Evolutionary conservation across 2,888 invertebrate genomes (phyloP), one percentile per base, ranked within the genome.

Genomic region (Atherix ibis): DNA sequence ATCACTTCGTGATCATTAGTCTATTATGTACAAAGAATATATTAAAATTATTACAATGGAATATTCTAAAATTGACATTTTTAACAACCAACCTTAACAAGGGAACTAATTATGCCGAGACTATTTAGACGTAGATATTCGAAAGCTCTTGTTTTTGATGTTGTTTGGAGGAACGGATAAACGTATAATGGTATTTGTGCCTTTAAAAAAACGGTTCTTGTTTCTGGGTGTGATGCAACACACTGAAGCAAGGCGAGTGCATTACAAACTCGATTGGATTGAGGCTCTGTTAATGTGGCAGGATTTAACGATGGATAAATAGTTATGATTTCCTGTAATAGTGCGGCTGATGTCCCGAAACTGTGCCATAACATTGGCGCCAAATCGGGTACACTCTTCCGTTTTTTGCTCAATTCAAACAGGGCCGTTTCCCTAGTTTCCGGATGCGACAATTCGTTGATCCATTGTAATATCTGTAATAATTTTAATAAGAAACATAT

Each of bases 1-100:
- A 98, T 99, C 5, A 98, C 98, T 68, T 95, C 94, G 63, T 92
- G 92, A 62, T 97, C 95, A 65, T 97, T 95, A 49, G 95, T 95
- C 78, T 78, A 49, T 16, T 63, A 41, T 15, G 28, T 34, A n/a
- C n/a, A 12, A n/a, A 30, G 31, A 34, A 33, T 18, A 12, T 10
- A 4, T 4, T 14, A 28, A 6, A 6, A n/a, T 12, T n/a, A 13
- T 5, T 12, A 27, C 27, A n/a, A 27, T n/a, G 27, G 13, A n/a
- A 6, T 9, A 15, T n/a, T 15, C n/a, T 12, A 8, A 9, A n/a
- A 12, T 27, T 5, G n/a, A 27, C 5, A 10, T n/a, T 22, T 22
- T 22, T 10, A n/a, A 22, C 6, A 22, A 22, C 6, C 13, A 5
- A 73, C 73, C 70, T 99, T 99, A 17, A 99, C 98, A 50, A 99